A percentile compares a stretch with the other conserved stretches of the same genome.
phyloP scores from a whole-genome alignment of 2,888 invertebrate species.

The Bhutanitis thaidina region DNA sequence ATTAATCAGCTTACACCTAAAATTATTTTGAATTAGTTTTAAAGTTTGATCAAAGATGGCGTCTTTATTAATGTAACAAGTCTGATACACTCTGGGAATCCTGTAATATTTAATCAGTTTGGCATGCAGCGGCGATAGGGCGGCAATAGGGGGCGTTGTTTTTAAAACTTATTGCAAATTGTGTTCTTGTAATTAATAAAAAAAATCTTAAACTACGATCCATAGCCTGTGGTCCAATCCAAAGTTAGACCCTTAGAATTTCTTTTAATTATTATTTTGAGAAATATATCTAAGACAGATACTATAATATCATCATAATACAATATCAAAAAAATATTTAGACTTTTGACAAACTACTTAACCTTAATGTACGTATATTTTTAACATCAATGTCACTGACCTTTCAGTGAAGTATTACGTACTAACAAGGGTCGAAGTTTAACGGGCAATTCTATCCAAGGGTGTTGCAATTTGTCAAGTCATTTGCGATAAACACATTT shows the following conservation, averaged over 20 bases:
- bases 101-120: background rate
- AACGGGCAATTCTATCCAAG: slow-evolving; percentile 53
- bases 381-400: slow-evolving; percentile 31
- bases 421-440: slow-evolving; percentile 54
- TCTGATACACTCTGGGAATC: too few species aligned
- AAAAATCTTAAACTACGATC: too few species aligned
- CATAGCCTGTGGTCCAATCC: too few species aligned
- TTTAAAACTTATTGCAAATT: too few species aligned
- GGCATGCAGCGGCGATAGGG: background rate
- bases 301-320: too few species aligned
- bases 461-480: slow-evolving; percentile 66
- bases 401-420: slow-evolving; percentile 33
- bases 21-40: background rate
- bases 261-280: too few species aligned
- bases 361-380: background rate
- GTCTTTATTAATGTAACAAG: slow-evolving; percentile 3
- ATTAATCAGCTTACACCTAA: too few species aligned
- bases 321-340: background rate
- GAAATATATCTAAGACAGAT: too few species aligned
- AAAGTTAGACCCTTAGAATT: too few species aligned
- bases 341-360: background rate
- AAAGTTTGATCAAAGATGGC: slow-evolving; percentile 34
- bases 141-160: too few species aligned
- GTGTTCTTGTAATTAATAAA: too few species aligned
- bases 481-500: slow-evolving; percentile 61